These are phyloP conservation scores for Erebia ligea DNA, from an alignment of 2,888 invertebrate species.

Conservation along the genomic window DNA sequence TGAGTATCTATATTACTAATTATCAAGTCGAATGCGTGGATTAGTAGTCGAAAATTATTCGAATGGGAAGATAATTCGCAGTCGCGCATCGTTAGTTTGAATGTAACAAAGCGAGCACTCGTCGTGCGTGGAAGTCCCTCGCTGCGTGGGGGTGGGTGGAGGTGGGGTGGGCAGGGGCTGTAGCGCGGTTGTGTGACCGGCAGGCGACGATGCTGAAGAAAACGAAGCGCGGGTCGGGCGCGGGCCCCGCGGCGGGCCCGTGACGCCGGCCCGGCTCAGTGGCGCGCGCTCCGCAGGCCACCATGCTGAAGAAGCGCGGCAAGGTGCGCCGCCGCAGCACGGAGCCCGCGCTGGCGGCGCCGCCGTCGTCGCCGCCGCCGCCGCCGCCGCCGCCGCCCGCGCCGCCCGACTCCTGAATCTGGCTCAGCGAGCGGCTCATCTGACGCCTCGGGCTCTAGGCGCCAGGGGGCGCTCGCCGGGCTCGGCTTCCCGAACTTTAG, in stretches of 20 bases:
- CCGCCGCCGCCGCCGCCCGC: conserved; percentile 70
- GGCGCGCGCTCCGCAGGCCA: conserved; percentile 91
- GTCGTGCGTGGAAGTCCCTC: conserved; percentile 20
- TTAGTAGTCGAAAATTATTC: too few relatives aligned
- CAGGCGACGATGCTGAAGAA: conserved; percentile 99
- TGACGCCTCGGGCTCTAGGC: conserved; percentile 81
- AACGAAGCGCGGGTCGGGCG: conserved; percentile 96
- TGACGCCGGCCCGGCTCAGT: conserved; percentile 54
- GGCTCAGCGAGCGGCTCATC: conserved; percentile 89
- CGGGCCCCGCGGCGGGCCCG: conserved; percentile 86
- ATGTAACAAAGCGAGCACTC: too few relatives aligned
- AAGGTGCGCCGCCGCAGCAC: conserved; percentile 99
- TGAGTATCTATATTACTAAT: too few relatives aligned
- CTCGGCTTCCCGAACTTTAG: conserved; percentile 30
- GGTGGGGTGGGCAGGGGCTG: conserved; percentile 28
- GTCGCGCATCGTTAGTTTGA: too few relatives aligned
- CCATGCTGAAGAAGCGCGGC: conserved; percentile 99
- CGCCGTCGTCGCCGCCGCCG: conserved; percentile 67
- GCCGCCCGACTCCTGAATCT: conserved; percentile 86
- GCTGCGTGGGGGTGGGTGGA: conserved; percentile 36
- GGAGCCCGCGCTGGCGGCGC: conserved; percentile 84
- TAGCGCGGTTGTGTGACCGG: conserved; percentile 64
- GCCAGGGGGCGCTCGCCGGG: conserved; percentile 65
- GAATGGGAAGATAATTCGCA: too few relatives aligned
- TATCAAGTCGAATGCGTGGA: too few relatives aligned